phyloP scores from a whole-genome alignment of 2,797 vertebrate species.

The Epinephelus coioides region DNA sequence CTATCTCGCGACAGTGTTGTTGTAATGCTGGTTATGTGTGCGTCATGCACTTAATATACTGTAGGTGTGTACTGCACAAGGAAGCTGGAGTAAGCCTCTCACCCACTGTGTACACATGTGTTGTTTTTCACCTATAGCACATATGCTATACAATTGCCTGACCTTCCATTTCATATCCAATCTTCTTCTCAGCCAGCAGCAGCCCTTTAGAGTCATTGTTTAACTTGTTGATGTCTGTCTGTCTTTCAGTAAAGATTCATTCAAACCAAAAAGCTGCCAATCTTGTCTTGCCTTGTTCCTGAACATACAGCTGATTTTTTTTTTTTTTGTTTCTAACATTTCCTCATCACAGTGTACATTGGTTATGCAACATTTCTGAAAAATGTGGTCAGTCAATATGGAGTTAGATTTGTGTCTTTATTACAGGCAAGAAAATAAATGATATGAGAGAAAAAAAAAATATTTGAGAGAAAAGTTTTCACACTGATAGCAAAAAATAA shows the following conservation, averaged over 20 bases:
- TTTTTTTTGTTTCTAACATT: too few relatives aligned
- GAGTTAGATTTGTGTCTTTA: too few relatives aligned
- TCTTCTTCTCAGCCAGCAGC: neutral
- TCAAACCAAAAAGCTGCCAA: neutral
- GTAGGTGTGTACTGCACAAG: slow-evolving; percentile 8
- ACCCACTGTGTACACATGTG: neutral
- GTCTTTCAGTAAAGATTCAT: neutral
- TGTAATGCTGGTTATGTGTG: neutral
- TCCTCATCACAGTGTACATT: neutral
- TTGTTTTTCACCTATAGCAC: neutral
- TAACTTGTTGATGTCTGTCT: neutral
- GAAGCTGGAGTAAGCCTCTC: neutral
- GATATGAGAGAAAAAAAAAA: too few relatives aligned
- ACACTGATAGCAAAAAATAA: too few relatives aligned
- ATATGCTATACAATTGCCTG: neutral
- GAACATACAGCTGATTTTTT: neutral
- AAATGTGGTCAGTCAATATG: neutral
- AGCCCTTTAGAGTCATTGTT: neutral
- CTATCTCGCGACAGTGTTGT: neutral
- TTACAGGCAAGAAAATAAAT: too few relatives aligned
- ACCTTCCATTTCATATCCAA: neutral
- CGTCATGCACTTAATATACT: neutral
- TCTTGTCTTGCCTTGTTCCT: too few relatives aligned
- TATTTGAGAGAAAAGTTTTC: too few relatives aligned
- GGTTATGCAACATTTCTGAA: neutral